Base-by-base conservation (phyloP, 2,113 vertebrate species). In the Leiothrix lutea region DNA sequence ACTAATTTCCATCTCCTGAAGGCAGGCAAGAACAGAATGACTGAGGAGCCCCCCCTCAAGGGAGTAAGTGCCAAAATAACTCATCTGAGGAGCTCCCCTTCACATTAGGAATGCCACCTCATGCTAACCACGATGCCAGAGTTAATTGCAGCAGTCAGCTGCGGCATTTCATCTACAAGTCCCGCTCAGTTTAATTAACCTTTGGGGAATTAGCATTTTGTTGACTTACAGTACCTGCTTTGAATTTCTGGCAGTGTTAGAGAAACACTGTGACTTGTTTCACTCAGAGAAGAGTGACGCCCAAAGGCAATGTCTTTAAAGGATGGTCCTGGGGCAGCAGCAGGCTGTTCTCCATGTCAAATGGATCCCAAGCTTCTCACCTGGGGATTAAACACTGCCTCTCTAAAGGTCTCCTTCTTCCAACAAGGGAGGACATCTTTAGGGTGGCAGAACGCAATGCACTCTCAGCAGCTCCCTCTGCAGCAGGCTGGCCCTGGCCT, bases 161-260 rank as follows among this genome's bases (percentile, higher is more conserved):
- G 50, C n/a, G 88, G 47, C 54, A 22, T 82, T 94, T 93, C 71
- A 83, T 94, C 71, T 69, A 9, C 1, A 3, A 79, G 82, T 18
- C 40, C 58, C 0, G 12, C 71, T 92, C 81, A 33, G 35, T 86
- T 96, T 97, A 94, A 97, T 97, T 97, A 97, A 88, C 88, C 95
- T 94, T 93, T 80, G 28, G 88, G 79, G 90, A 96, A 94, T 95
- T 88, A 93, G 60, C 64, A 58, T 94, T 93, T 92, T 88, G 67
- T 85, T 92, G 79, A 88, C 67, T 93, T 90, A 80, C 16, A 33
- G 74, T 80, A 82, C 71, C 90, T 90, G 93, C 91, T 91, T 80
- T 66, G 86, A 83, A 88, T 88, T 94, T 54, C 72, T 88, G 88
- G 14, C 75, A 83, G 67, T 17, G 64, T 50, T 72, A 77, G 3